These are phyloP conservation scores for Argyresthia goedartella DNA, from an alignment of 2,888 invertebrate species.

Conservation along the genomic window DNA sequence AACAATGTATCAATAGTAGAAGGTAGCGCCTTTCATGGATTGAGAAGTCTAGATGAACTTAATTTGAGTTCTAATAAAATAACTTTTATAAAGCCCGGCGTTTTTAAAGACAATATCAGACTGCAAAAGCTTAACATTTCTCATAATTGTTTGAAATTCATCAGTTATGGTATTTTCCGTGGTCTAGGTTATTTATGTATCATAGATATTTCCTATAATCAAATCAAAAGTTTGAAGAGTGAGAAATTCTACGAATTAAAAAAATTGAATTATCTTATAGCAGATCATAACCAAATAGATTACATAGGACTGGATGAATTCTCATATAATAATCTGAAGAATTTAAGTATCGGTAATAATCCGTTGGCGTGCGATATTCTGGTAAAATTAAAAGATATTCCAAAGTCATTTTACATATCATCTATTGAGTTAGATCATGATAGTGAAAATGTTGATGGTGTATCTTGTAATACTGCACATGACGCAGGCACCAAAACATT, in stretches of 20 bases:
- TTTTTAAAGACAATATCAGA: constrained; percentile 31
- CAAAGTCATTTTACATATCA: constrained; percentile 22
- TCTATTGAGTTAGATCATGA: constrained; percentile 23
- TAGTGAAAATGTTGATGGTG: constrained; percentile 20
- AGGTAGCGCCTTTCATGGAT: constrained; percentile 23
- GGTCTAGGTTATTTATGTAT: constrained; percentile 27
- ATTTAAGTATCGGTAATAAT: constrained; percentile 45
- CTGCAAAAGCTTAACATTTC: constrained; percentile 34
- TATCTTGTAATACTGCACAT: constrained; percentile 23
- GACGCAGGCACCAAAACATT: constrained; percentile 9
- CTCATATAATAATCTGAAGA: constrained; percentile 21
- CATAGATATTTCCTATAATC: constrained; percentile 42
- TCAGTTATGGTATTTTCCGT: constrained; percentile 38
- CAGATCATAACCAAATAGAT: constrained; percentile 37
- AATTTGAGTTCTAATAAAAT: constrained; percentile 43
- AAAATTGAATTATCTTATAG: constrained; percentile 28
- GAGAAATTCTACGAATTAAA: constrained; percentile 36
- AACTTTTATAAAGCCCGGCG: constrained; percentile 34
- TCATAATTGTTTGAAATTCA: constrained; percentile 28
- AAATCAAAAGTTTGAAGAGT: constrained; percentile 29
- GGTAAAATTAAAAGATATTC: constrained; percentile 19
- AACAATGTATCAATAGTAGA: constrained; percentile 27
- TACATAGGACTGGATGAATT: constrained; percentile 30
- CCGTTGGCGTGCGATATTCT: constrained; percentile 38
- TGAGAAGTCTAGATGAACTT: constrained; percentile 21